Conservation (phyloP, 2,888 invertebrate genomes). For the Netelia inedita region DNA sequence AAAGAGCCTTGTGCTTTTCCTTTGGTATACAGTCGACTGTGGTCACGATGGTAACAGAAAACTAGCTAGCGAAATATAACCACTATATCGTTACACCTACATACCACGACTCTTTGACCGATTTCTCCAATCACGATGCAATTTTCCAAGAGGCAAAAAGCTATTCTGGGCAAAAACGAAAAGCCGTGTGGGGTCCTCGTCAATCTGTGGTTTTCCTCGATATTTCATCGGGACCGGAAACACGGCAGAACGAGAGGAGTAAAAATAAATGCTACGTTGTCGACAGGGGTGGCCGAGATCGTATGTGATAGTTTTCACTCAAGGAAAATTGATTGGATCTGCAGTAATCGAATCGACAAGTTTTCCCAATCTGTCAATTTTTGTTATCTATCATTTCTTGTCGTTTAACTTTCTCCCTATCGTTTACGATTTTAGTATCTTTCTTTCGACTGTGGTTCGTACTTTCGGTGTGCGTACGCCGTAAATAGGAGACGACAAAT, state of each 20-base stretch:
- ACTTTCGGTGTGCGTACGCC: slow-evolving; percentile 21
- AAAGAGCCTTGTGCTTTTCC: slow-evolving; percentile 18
- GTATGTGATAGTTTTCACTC: background rate
- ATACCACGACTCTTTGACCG: slow-evolving; percentile 30
- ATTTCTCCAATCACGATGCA: slow-evolving; percentile 58
- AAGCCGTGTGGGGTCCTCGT: slow-evolving; percentile 4
- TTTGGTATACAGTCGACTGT: slow-evolving; percentile 30
- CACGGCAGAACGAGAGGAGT: background rate
- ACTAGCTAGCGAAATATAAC: slow-evolving; percentile 30
- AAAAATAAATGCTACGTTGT: background rate
- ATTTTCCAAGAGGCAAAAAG: slow-evolving; percentile 42
- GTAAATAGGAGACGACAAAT: slow-evolving; percentile 62
- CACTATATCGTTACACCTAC: background rate
- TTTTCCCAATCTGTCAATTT: background rate
- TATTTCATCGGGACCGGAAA: background rate
- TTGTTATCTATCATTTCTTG: background rate
- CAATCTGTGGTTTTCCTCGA: slow-evolving; percentile 6
- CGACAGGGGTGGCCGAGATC: background rate
- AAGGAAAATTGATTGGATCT: background rate
- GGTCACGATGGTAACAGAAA: slow-evolving; percentile 2
- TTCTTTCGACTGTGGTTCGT: too few relatives aligned
- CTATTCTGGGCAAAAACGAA: background rate
- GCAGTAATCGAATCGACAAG: background rate
- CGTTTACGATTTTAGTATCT: too few relatives aligned
- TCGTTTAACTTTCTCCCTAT: too few relatives aligned